Base-by-base conservation (phyloP, 64 coral and sea anemone species). In the Stichodactyla mertensii region DNA sequence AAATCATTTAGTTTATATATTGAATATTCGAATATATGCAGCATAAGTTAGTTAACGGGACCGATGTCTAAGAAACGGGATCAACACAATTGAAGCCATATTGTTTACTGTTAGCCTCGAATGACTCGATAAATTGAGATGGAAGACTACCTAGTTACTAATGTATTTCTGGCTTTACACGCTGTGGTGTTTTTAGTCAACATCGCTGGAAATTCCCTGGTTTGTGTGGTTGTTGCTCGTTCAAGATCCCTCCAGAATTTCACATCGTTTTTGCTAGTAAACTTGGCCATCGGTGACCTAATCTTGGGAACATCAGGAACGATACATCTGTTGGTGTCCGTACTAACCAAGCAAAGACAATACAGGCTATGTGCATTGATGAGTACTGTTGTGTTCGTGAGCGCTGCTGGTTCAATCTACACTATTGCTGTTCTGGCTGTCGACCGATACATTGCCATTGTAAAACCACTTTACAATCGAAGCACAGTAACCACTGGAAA, bases 391-490 rank as follows among this genome's bases (percentile, higher is more conserved):
- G 59, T 82, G 7, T 55, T 70, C 6, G 24, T 89, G 7, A 84
- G 80, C 57, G 79, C 80, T 53, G 26, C 80, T 0, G 55, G 83
- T 28, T 89, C 88, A 1, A 55, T 89, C 62, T 89, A 89, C 80
- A 83, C 88, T 8, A 89, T 89, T 51, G 23, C 79, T 56, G 79
- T 89, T 0, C 55, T 89, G 4, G 79, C 88, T 16, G 61, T 71
- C n/a, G 80, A 89, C n/a, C 60, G 88, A n/a, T 89, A 89, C 61
- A 52, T 89, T 53, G 52, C 79, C 59, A 74, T 89, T 51, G 62
- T 71, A 8, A 89, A 83, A 64, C 88, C 88, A 11, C 7, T 83
- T 7, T 55, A 31, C 64, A 20, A 57, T 16, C 88, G 88, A 14
- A 52, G 51, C 8, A 71, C 3, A 28, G 26, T 89, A 11, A 83